These are phyloP conservation scores for Nebria ingens DNA, from an alignment of 1,140 invertebrate species.

Conservation along the genomic window DNA sequence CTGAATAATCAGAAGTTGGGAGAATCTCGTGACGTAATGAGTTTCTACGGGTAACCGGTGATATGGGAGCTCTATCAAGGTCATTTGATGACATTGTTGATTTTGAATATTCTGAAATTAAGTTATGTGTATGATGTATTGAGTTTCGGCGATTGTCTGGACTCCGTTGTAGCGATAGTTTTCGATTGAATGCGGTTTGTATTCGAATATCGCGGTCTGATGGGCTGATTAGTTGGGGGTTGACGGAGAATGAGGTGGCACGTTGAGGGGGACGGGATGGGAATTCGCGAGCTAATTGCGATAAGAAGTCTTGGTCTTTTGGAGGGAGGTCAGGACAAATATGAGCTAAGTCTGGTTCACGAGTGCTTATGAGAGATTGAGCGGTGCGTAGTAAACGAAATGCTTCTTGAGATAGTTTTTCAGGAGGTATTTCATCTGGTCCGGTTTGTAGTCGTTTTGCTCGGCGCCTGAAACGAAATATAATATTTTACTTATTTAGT, in stretches of 20 bases:
- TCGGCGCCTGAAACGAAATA: conserved; percentile 23
- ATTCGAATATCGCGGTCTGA: conserved; percentile 23
- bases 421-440: conserved; percentile 44
- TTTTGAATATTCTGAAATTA: too few relatives aligned
- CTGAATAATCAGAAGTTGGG: too few relatives aligned
- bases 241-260: conserved; percentile 25
- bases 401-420: conserved; percentile 56
- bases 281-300: conserved; percentile 30
- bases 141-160: not conserved
- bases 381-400: conserved; percentile 54
- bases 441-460: conserved; percentile 26
- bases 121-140: not conserved
- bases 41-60: not conserved
- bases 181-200: conserved; percentile 25
- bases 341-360: conserved; percentile 49
- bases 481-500: not conserved
- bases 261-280: conserved; percentile 22
- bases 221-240: conserved; percentile 24
- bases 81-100: too few relatives aligned
- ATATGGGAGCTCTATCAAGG: not conserved
- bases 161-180: conserved; percentile 24
- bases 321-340: conserved; percentile 15
- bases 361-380: conserved; percentile 50
- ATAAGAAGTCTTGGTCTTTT: conserved; percentile 26
- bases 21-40: not conserved